Conservation (phyloP, 30 jellyfish, hydroid and myxozoan genomes). For the Aurelia aurita region DNA sequence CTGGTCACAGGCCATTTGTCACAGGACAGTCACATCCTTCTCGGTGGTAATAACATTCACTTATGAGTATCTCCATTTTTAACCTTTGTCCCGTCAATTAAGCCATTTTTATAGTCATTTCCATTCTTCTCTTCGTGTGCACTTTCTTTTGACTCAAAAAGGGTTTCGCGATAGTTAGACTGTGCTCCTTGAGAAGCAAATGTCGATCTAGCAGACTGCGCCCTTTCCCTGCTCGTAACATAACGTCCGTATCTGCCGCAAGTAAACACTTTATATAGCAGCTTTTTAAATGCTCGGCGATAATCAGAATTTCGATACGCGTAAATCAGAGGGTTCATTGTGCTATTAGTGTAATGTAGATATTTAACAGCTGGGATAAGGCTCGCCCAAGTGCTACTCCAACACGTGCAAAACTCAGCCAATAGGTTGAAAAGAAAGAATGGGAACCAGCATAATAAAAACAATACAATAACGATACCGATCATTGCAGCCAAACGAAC, state of each 20-base stretch:
- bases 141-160: conserved; percentile 18
- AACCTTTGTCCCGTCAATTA: not conserved
- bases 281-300: conserved; percentile 73
- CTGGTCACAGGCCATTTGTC: no score
- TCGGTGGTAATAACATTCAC: no score
- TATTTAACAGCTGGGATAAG: conserved; percentile 75
- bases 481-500: conserved; percentile 83
- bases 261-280: conserved; percentile 31
- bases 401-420: conserved; percentile 65
- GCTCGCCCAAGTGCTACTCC: conserved; percentile 22
- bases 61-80: conserved; percentile 2
- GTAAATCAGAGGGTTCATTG: conserved; percentile 84
- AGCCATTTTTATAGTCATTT: conserved; percentile 13
- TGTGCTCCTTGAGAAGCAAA: conserved; percentile 53
- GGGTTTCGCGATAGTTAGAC: conserved; percentile 42
- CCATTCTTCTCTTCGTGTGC: not conserved
- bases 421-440: conserved; percentile 74
- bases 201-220: conserved; percentile 52
- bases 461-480: conserved; percentile 77
- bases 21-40: no score
- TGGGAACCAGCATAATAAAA: conserved; percentile 85
- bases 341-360: conserved; percentile 78
- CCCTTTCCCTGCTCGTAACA: conserved; percentile 51
- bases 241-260: conserved; percentile 39
- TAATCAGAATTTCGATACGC: conserved; percentile 86